Evolutionary conservation across 2,797 vertebrate species (phyloP), one percentile per base, ranked within the genome.

Genomic region (Lophotriccus pileatus): DNA sequence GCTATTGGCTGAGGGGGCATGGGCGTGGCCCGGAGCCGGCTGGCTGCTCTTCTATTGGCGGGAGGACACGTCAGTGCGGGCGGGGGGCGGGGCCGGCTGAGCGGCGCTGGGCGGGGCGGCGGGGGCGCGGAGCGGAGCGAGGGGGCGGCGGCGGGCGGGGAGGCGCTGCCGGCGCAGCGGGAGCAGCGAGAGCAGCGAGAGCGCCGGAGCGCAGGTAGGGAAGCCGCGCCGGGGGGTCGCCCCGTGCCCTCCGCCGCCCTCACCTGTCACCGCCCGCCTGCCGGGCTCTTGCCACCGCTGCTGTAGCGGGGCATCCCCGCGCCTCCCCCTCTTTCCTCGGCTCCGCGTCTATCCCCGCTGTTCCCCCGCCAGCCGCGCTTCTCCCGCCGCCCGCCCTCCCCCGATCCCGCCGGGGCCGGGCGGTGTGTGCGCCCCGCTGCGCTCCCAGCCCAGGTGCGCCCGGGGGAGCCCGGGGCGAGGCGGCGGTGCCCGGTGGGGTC

Each of bases 1-100:
- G 0, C 18, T 30, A 95, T 91, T 96, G 84, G 95, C 3, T 2
- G 0, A 17, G 0, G 0, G 3, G 1, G 0, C 0, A 6, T 0
- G 14, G 90, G 95, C 46, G 77, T 0, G 81, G 47, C 62, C 12
- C 6, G 1, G 0, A 3, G 2, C 6, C 2, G 0, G 5, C 4
- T 32, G 2, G 0, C 12, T 55, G 21, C 25, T 43, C 21, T 44
- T 25, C 44, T 37, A 97, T 41, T 93, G 96, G 96, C 12, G 79
- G 1, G 3, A 4, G 20, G 19, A 16, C 6, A 14, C 88, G 93
- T 89, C 96, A 93, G 36, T 81, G 52, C 5, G 12, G 59, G 5
- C 1, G 0, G 16, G 2, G 55, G 91, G 91, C 3, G 64, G 63
- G 36, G 2, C 6, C 1, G 8, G 23, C 24, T 3, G 49, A 15